These are phyloP conservation scores for Idaea biselata DNA, from an alignment of 2,888 invertebrate species.

Conservation along the genomic window DNA sequence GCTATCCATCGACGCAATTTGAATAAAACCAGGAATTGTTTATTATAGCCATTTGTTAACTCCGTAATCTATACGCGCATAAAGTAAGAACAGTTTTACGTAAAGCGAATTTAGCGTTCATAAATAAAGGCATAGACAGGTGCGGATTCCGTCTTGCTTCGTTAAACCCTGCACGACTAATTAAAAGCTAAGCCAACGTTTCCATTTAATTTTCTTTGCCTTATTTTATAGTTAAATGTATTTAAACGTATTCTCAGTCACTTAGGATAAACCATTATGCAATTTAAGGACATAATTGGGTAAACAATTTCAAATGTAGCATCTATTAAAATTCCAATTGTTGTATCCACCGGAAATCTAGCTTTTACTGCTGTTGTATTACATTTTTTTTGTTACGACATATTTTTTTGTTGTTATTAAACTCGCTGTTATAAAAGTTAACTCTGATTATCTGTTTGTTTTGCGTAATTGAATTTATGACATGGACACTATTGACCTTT, in stretches of 20 bases:
- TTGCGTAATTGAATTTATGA: not conserved
- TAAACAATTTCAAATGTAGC: not conserved
- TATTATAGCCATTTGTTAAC: not conserved
- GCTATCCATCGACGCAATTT: not conserved
- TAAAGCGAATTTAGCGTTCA: slow-evolving; percentile 40
- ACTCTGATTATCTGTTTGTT: not conserved
- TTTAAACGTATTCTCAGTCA: not conserved
- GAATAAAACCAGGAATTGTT: slow-evolving; percentile 1
- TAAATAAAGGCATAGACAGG: slow-evolving; percentile 59
- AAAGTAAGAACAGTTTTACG: slow-evolving; percentile 34
- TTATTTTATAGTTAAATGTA: too few relatives aligned
- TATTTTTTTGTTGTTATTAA: not conserved
- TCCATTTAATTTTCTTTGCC: slow-evolving; percentile 16
- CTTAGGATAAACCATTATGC: not conserved
- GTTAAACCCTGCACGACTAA: slow-evolving; percentile 48
- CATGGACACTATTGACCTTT: not conserved
- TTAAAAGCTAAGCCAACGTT: slow-evolving; percentile 42
- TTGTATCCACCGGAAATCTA: not conserved
- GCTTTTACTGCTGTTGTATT: not conserved
- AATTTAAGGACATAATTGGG: not conserved
- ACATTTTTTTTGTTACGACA: not conserved
- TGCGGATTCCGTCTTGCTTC: slow-evolving; percentile 46
- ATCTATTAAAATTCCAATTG: not conserved
- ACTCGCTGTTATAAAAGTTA: not conserved
- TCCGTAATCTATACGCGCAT: not conserved